These are phyloP conservation scores for Nephila pilipes DNA, from an alignment of 1,140 invertebrate species.

Conservation along the genomic window DNA sequence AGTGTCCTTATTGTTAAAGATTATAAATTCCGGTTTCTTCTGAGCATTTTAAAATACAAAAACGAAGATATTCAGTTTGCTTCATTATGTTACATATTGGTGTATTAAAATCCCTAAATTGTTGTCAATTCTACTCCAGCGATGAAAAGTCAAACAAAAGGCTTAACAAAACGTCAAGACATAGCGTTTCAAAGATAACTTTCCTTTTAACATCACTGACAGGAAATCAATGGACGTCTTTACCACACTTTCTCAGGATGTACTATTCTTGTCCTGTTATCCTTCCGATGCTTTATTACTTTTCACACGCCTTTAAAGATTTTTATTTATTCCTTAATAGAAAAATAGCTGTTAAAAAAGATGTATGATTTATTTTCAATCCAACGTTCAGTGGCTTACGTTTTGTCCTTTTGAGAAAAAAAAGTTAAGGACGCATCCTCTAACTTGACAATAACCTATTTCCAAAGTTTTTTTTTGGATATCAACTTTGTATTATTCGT, in stretches of 20 bases:
- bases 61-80: background rate
- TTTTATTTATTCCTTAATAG: slow-evolving; percentile 1
- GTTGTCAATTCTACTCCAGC: slow-evolving; percentile 8
- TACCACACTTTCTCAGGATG: background rate
- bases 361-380: slow-evolving; percentile 8
- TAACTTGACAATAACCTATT: slow-evolving; percentile 6
- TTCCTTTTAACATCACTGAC: slow-evolving; percentile 44
- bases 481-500: slow-evolving; percentile 9
- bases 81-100: slow-evolving; percentile 4
- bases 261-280: slow-evolving; percentile 21
- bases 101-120: background rate
- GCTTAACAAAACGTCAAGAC: background rate
- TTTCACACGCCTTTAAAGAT: slow-evolving; percentile 16
- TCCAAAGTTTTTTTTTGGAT: background rate
- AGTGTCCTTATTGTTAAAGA: background rate
- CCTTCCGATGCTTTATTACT: slow-evolving; percentile 48
- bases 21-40: background rate
- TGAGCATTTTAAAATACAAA: background rate
- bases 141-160: slow-evolving; percentile 25
- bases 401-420: background rate
- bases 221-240: slow-evolving; percentile 40
- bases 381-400: background rate
- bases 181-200: background rate
- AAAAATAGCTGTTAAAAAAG: slow-evolving; percentile 6
- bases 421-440: background rate